Base-by-base conservation (phyloP, 1,140 invertebrate genomes). In the Bombus huntii region DNA sequence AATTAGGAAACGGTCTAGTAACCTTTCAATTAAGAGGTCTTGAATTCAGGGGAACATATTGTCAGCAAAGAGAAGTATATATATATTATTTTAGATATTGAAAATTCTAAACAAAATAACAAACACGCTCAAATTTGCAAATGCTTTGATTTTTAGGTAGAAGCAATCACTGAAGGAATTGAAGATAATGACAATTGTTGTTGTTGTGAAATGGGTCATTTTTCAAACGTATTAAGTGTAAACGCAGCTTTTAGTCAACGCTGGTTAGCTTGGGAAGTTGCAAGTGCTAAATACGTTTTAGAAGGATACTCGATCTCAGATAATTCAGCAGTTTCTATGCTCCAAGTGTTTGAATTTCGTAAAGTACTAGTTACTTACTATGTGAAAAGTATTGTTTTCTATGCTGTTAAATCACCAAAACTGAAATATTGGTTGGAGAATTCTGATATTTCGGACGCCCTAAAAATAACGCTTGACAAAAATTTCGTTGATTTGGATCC, bases 231-330 rank as follows among this genome's bases (percentile, higher is more conserved):
- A 94, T 95, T 99, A 22, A 97, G 98, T 95, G 96, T 97, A 31
- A 99, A 99, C 94, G 98, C 99, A n/a, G 98, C 98, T 59, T 99
- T 99, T 95, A 98, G 98, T 93, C 98, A 99, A 92, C 96, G 99
- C 42, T 99, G 99, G 99, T 96, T 99, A 68, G 99, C 99, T 1
- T 99, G 99, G 99, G 98, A 99, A 96, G 98, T 99, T 8, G 97
- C 97, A 10, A 98, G 98, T 62, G 97, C 98, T 2, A 99, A 99
- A 94, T 99, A 99, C 94, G 98, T 99, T 18, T 96, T 99, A 12
- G 99, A 99, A 95, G 99, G 99, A 0, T 99, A 99, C 95, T 99
- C 98, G 87, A 99, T 99, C 91, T 98, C 98, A 1, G 99, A 99
- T 94, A 99, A 99, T 95, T 98, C 98, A 89, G 99, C 99, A 53